Evolutionary conservation across 1,140 invertebrate species (phyloP).

Genomic region (Pristionchus pacificus): DNA sequence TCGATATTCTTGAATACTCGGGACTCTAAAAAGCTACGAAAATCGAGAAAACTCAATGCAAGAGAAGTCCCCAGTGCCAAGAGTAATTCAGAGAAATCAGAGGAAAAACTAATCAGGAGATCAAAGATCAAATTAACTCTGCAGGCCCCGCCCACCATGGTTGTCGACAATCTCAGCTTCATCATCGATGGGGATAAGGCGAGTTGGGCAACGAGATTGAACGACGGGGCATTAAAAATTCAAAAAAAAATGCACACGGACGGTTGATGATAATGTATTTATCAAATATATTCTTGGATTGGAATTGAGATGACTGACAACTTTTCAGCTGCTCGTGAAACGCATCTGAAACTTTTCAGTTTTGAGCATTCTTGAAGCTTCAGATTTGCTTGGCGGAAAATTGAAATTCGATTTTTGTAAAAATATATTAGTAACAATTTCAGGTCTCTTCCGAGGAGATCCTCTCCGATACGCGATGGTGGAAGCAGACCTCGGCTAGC

Average conservation of each 20-base stretch:
- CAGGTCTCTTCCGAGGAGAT: conserved; percentile 36
- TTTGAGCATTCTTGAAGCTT: too few relatives aligned
- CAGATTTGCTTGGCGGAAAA: too few relatives aligned
- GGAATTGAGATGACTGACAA: neutral
- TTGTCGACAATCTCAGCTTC: conserved; percentile 39
- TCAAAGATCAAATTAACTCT: too few relatives aligned
- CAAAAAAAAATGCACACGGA: too few relatives aligned
- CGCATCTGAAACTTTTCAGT: too few relatives aligned
- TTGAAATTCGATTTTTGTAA: too few relatives aligned
- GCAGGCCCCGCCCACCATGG: conserved; percentile 35
- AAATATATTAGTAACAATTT: too few relatives aligned
- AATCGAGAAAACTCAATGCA: neutral
- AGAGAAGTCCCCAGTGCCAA: neutral
- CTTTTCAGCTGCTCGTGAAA: too few relatives aligned
- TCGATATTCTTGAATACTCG: neutral
- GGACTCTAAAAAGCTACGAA: neutral
- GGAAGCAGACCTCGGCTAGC: conserved; percentile 34
- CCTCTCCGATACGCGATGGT: conserved; percentile 27
- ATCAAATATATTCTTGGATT: too few relatives aligned
- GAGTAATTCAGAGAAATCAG: neutral
- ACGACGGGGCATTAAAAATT: too few relatives aligned
- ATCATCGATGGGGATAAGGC: conserved; percentile 33
- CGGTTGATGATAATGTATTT: too few relatives aligned
- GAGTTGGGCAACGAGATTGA: neutral
- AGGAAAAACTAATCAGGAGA: neutral